These are phyloP conservation scores for Eilema sororculum DNA, from an alignment of 2,888 invertebrate genomes.

Conservation along the genomic window DNA sequence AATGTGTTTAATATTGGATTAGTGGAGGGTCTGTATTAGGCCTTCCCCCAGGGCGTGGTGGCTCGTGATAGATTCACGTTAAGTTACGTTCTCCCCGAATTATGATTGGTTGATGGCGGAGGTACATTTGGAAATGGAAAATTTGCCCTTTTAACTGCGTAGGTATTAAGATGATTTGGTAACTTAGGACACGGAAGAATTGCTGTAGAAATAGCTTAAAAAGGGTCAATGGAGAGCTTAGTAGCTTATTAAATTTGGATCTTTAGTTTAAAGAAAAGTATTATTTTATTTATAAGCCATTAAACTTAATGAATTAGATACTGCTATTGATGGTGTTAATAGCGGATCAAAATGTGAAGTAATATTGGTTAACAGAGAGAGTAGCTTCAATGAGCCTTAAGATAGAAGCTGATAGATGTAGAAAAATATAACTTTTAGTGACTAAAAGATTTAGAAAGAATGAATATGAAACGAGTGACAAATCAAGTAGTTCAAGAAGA, in stretches of 20 bases:
- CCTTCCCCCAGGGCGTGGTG: conserved; percentile 72
- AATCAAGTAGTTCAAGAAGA: too few species aligned
- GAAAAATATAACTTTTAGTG: too few species aligned
- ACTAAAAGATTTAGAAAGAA: too few species aligned
- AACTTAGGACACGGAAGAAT: conserved; percentile 20
- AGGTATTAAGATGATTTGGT: conserved; percentile 35
- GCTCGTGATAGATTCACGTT: conserved; percentile 78
- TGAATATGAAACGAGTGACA: too few species aligned
- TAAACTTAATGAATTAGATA: too few species aligned
- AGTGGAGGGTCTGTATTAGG: conserved; percentile 71
- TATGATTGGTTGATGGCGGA: conserved; percentile 79
- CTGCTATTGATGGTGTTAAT: too few species aligned
- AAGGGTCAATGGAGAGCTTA: neutral
- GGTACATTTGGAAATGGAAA: conserved; percentile 77
- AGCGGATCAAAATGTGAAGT: neutral
- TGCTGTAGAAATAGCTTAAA: neutral
- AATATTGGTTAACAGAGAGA: neutral
- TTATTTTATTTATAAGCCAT: too few species aligned
- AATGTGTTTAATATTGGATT: conserved; percentile 87
- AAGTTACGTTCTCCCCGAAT: conserved; percentile 67
- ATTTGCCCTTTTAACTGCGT: conserved; percentile 56
- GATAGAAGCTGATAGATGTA: too few species aligned
- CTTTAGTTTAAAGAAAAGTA: neutral
- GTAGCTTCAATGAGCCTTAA: neutral
- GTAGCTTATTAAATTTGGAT: neutral